Base-by-base conservation (phyloP, 2,113 vertebrate species). In the Stigmatopora argus region DNA sequence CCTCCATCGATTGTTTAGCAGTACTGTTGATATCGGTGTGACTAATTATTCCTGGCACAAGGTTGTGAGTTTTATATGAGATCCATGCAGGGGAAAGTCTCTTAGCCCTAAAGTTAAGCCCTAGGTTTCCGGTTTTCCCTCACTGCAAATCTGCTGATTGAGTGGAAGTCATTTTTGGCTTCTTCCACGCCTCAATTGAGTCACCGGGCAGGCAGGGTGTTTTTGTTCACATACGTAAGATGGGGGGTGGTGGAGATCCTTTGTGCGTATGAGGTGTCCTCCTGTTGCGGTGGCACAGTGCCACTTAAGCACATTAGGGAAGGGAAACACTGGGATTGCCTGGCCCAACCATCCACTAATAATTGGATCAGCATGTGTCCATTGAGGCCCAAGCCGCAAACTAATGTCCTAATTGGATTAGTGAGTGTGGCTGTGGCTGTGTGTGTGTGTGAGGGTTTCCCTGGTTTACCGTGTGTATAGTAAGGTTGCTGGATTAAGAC, bases 351-450 rank as follows among this genome's bases (percentile, higher is more conserved):
- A 71, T 75, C 71, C 75, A 67, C 74, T 56, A 73, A 81, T 87
- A 87, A 88, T 77, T 83, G 77, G 84, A 88, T 89, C 83, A 87
- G 68, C 17, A 5, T 86, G 78, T 71, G 71, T 85, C 76, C 26
- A 21, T 65, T 34, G 68, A 78, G 75, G 78, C 69, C 72, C 58
- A 4, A 71, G 76, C 69, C 52, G 74, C 71, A 75, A 82, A 84
- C 77, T 72, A 69, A 77, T 77, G 76, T 70, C 67, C 65, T 87
- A 87, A 87, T 83, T 87, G 84, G 86, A 87, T 89, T 85, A 85
- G 45, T 13, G 61, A 49, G 64, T 74, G 77, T 64, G 34, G 38
- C 19, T 70, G 1, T 76, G 31, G 62, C 21, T 73, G 45, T 60
- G 60, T 47, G 51, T 47, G 59, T n/a, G 68, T 18, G 46, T 72